Evolutionary conservation across 2,797 vertebrate genomes (phyloP), one percentile per base, ranked within the genome.

Genomic region (Urophycis tenuis): DNA sequence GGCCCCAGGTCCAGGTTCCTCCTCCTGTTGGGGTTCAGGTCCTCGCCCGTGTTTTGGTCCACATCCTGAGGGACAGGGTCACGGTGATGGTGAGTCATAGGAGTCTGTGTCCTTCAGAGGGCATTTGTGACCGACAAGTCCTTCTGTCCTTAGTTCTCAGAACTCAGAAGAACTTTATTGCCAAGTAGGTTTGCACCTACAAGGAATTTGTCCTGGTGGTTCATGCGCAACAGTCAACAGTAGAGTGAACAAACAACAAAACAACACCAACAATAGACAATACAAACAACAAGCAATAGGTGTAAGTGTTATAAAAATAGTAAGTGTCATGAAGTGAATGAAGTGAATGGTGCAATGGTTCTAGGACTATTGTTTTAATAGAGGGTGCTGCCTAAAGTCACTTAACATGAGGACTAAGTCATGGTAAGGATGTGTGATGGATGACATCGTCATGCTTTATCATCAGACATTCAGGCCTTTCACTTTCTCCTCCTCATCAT

Each of bases 1-100:
- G 82, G 92, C 77, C 75, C 89, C 14, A 95, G 85, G 3, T 93
- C 87, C 41, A 95, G 80, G 81, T 96, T 96, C 72, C 95, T 92
- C 0, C 95, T 92, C 45, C 96, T 87, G 78, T 96, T 96, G 7
- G 96, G 96, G 81, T 98, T 98, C 82, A 97, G 83, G 80, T 98
- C 96, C 85, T 97, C 95, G 2, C 96, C 96, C 0, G 95, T 96
- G 80, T 95, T 95, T 89, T 98, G 96, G 89, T 98, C 94, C 15
- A 97, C 96, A 77, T 98, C 96, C 96, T 98, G 73, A 3, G 1
- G 75, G 67, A 8, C 71, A 7, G 69, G 14, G 10, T 3, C 7
- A 12, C 9, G 53, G 22, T 60, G 9, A 9, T 64, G n/a, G n/a
- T 64, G 3, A 29, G 60, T 11, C 60, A 64, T 29, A 8, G 2